Evolutionary conservation across 1,140 invertebrate species (phyloP), one percentile per base, ranked within the genome.

Genomic region (Euglossa dilemma): DNA sequence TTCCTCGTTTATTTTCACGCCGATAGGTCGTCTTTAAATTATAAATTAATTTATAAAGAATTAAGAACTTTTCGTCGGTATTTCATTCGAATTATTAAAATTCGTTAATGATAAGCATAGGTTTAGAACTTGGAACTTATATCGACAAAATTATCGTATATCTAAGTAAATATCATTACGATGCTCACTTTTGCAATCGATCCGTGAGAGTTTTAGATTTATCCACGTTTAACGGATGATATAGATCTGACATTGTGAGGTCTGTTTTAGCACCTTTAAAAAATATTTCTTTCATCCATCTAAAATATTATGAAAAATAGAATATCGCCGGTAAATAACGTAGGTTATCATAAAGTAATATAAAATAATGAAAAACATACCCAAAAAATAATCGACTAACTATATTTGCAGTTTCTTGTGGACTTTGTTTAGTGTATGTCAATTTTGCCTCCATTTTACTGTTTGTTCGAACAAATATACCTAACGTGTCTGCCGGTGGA

Each of bases 181-280:
- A 66, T 45, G 28, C 79, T 80, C 91, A 96, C 96, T 88, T 93
- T 93, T 96, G 94, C 36, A 96, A 90, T 45, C 89, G 86, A 87
- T 95, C 92, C 2, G 95, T 94, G 16, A 96, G 82, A 50, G 76
- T 83, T 80, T 93, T 91, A 8, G 96, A 96, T 70, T 92, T 86
- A 85, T 96, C 95, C 25, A 86, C 87, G 71, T 91, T 92, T 14
- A 95, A 83, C 25, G 95, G 94, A 74, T 93, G 93, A 88, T 95
- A 96, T 6, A 96, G 84, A 90, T 96, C 96, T 11, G 94, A 90
- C n/a, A 95, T 88, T n/a, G 94, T 92, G 20, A 96, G 88, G 43
- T 94, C 91, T 81, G 94, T 95, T 8, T 91, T 93, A 52, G 92
- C 90, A 9, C 96, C 96, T 85, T 93, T 95, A 47, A 87, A 89